phyloP scores from a whole-genome alignment of 2,113 vertebrate species.

The Protomyctophum bolini region DNA sequence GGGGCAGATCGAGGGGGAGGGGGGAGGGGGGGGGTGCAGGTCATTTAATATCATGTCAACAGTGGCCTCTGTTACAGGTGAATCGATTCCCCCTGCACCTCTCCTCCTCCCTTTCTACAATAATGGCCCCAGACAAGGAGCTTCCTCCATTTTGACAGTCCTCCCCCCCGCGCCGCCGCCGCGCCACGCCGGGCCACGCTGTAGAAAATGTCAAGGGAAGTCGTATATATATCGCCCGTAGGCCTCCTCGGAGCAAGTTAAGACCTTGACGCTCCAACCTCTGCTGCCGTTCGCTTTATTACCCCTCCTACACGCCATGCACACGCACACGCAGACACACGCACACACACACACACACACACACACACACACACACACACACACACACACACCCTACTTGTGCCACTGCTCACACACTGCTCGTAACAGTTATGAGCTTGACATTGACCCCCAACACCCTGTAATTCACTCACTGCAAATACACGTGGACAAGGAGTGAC shows the following conservation, averaged over 20 bases:
- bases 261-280: constrained; percentile 52
- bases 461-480: constrained; percentile 53
- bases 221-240: constrained; percentile 50
- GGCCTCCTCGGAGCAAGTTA: constrained; percentile 49
- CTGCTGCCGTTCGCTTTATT: constrained; percentile 45
- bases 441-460: constrained; percentile 53
- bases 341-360: constrained; percentile 1
- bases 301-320: constrained; percentile 27
- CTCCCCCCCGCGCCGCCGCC: no score
- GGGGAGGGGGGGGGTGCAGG: constrained; percentile 44
- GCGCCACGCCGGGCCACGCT: constrained; percentile 30
- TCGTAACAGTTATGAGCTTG: constrained; percentile 38
- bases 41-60: constrained; percentile 78
- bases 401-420: constrained; percentile 14
- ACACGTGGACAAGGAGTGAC: constrained; percentile 44
- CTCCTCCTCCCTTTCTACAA: constrained; percentile 56
- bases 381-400: constrained; percentile 19
- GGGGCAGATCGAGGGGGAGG: constrained; percentile 31
- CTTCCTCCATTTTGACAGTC: constrained; percentile 60
- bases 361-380: constrained; percentile 5
- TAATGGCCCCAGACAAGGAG: constrained; percentile 59
- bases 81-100: constrained; percentile 75
- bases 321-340: constrained; percentile 1
- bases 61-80: constrained; percentile 67
- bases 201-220: constrained; percentile 56